These are phyloP conservation scores for Tholera decimalis DNA, from an alignment of 2,888 invertebrate genomes.

Conservation along the genomic window DNA sequence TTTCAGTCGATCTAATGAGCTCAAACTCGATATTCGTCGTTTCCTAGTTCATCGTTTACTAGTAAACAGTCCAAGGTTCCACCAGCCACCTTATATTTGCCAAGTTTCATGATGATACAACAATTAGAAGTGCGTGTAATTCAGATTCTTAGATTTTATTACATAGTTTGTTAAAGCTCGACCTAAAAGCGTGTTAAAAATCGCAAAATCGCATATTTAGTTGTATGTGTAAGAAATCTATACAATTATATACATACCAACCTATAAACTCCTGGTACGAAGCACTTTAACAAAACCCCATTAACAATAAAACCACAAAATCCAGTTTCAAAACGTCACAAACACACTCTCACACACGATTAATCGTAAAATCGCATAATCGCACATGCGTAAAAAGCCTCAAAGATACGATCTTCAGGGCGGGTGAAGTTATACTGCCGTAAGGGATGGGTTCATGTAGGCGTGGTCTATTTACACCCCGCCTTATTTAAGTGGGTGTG, in stretches of 20 bases:
- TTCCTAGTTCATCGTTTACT: too few relatives aligned
- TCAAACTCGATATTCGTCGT: too few relatives aligned
- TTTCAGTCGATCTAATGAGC: too few relatives aligned
- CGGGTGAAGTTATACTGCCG: constrained; percentile 44
- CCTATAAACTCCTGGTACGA: not conserved
- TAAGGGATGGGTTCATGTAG: constrained; percentile 8
- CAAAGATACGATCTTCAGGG: constrained; percentile 36
- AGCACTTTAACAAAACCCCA: not conserved
- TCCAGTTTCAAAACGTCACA: not conserved
- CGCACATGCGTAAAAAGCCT: not conserved
- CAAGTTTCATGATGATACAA: too few relatives aligned
- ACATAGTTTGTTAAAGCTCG: too few relatives aligned
- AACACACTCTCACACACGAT: constrained; percentile 21
- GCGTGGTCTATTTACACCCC: constrained; percentile 43
- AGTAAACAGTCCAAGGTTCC: too few relatives aligned
- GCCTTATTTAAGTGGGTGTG: constrained; percentile 39
- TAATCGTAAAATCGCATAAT: constrained; percentile 36
- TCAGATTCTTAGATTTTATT: too few relatives aligned
- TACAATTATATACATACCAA: not conserved
- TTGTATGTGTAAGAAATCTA: too few relatives aligned
- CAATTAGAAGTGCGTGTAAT: too few relatives aligned
- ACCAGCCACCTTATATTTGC: too few relatives aligned
- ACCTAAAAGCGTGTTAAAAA: too few relatives aligned
- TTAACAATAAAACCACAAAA: not conserved
- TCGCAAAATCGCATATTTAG: constrained; percentile 8